phyloP scores from a whole-genome alignment of 35 echinoderm and acorn worm species.

The Apostichopus californicus region DNA sequence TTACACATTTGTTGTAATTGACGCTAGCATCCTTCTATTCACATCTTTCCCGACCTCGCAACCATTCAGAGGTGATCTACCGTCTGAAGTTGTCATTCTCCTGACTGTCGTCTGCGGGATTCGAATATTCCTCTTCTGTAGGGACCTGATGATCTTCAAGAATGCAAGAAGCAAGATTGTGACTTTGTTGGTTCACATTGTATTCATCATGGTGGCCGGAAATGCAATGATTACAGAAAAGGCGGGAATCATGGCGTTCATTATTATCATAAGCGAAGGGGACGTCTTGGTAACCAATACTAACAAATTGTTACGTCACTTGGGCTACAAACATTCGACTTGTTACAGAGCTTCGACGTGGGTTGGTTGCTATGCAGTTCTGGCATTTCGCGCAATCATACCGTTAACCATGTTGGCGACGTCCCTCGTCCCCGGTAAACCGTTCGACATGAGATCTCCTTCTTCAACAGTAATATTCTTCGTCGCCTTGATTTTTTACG shows the following conservation, averaged over 20 bases:
- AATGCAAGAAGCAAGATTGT: neutral
- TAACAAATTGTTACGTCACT: neutral
- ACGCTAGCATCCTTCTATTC: neutral
- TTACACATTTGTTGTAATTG: neutral
- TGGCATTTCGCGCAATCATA: conserved; percentile 12
- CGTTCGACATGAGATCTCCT: neutral
- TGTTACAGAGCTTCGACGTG: conserved; percentile 14
- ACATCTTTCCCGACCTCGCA: neutral
- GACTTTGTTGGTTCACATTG: neutral
- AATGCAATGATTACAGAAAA: neutral
- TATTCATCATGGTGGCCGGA: conserved; percentile 3
- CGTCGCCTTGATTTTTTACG: conserved; percentile 7
- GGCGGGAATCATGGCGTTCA: conserved; percentile 10
- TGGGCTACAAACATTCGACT: neutral
- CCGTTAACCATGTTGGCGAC: neutral
- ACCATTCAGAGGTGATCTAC: conserved; percentile 13
- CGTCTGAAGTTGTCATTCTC: neutral
- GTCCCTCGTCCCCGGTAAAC: neutral
- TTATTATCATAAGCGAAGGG: neutral
- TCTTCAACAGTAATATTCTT: neutral
- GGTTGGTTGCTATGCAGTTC: conserved; percentile 23
- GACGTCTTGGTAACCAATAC: conserved; percentile 4
- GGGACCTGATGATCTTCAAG: neutral
- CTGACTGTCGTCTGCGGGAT: conserved; percentile 12
- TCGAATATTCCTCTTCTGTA: conserved; percentile 10